A percentile compares a stretch with the other conserved stretches of the same genome.
Evolutionary conservation across 2,113 vertebrate species (phyloP).

Genomic region (Xenotilapia caudafasciata): DNA sequence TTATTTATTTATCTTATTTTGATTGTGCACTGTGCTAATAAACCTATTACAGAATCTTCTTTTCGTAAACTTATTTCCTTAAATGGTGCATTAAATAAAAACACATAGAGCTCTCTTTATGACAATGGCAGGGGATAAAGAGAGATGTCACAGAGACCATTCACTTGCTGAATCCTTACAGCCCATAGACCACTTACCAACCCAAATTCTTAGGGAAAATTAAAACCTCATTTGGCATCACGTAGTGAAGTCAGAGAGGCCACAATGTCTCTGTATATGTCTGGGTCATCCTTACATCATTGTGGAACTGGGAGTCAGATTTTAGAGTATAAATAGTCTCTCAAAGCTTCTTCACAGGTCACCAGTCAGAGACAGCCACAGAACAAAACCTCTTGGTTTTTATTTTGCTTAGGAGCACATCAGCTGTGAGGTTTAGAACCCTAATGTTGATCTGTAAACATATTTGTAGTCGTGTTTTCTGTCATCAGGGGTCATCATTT

Average conservation of each 20-base stretch:
- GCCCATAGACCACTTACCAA: accelerated
- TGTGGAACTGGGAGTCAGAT: neutral
- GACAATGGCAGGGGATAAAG: neutral
- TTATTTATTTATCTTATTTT: neutral
- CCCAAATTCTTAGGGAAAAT: neutral
- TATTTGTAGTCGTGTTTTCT: neutral
- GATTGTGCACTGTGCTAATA: neutral
- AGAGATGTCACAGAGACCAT: neutral
- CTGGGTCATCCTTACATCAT: neutral
- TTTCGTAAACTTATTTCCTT: accelerated
- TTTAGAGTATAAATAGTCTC: neutral
- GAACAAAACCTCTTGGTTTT: neutral
- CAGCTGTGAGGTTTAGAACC: neutral
- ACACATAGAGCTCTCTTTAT: neutral
- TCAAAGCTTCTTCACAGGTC: neutral
- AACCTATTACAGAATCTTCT: neutral
- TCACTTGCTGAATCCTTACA: neutral
- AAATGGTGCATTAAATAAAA: neutral
- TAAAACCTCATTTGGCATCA: neutral
- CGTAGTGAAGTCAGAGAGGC: neutral
- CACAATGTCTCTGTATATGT: neutral
- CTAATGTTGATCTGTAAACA: neutral
- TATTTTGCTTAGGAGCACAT: neutral
- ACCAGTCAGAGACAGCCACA: neutral
- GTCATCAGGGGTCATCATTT: neutral